These are phyloP conservation scores for Dromas ardeola DNA, from an alignment of 2,113 vertebrate species.

Conservation along the genomic window DNA sequence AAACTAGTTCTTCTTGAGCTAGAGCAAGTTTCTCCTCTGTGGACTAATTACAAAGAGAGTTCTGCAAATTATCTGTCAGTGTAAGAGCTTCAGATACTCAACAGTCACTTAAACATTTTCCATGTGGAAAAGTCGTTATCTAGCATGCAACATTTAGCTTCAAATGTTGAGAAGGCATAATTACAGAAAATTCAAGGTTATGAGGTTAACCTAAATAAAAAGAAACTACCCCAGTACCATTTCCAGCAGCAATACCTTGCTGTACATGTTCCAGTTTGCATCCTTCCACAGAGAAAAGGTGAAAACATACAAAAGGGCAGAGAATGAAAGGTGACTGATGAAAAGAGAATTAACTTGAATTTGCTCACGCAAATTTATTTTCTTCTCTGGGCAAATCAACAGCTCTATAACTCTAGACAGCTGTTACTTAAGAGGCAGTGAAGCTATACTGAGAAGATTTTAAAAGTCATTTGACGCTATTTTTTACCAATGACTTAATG, in stretches of 20 bases:
- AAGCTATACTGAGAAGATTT: neutral
- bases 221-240: neutral
- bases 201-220: neutral
- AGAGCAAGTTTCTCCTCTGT: constrained; percentile 88
- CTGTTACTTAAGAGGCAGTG: neutral
- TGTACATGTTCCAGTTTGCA: neutral
- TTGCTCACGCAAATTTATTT: neutral
- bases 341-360: neutral
- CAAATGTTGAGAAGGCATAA: neutral
- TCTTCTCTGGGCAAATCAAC: neutral
- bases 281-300: neutral
- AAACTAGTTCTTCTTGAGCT: constrained; percentile 89
- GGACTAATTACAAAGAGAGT: constrained; percentile 74
- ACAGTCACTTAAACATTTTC: neutral
- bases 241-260: neutral
- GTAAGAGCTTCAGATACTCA: neutral
- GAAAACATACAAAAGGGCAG: neutral
- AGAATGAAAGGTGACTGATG: neutral
- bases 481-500: neutral
- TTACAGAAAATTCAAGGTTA: neutral
- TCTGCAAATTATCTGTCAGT: neutral
- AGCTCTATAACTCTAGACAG: neutral
- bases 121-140: neutral
- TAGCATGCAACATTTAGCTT: neutral
- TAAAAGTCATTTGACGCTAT: neutral